These are phyloP conservation scores for Drosophila saltans DNA, from an alignment of 1,140 invertebrate genomes.

Conservation along the genomic window DNA sequence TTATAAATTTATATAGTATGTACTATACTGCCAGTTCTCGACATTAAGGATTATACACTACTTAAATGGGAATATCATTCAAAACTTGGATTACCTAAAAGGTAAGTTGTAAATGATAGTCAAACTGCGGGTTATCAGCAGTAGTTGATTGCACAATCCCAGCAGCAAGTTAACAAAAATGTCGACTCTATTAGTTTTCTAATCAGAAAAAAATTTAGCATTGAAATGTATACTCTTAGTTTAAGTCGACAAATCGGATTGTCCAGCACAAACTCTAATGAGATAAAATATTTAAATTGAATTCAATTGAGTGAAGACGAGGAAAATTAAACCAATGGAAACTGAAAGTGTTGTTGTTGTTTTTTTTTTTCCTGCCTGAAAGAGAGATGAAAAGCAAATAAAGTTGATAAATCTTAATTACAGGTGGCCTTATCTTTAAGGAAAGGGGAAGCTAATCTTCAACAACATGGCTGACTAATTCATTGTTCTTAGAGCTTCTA, in stretches of 20 bases:
- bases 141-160: conserved; percentile 40
- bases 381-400: not conserved
- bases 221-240: conserved; percentile 40
- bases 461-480: not conserved
- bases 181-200: conserved; percentile 28
- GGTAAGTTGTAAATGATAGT: conserved; percentile 44
- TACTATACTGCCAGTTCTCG: not conserved
- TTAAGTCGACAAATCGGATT: not conserved
- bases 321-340: conserved; percentile 6
- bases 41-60: conserved; percentile 38
- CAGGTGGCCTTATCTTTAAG: not conserved
- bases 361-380: not conserved
- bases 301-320: conserved; percentile 61
- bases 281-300: conserved; percentile 69
- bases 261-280: conserved; percentile 27
- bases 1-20: not conserved
- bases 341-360: conserved; percentile 33
- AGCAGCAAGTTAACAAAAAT: conserved; percentile 6
- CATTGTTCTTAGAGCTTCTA: not conserved
- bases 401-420: not conserved
- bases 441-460: not conserved
- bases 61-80: conserved; percentile 58
- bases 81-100: conserved; percentile 45
- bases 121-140: conserved; percentile 50
- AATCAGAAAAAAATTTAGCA: conserved; percentile 51